Percentiles rank a stretch among this genome's conserved stretches.
phyloP scores from a whole-genome alignment of 2,113 vertebrate genomes.

The Corythornis vintsioides region DNA sequence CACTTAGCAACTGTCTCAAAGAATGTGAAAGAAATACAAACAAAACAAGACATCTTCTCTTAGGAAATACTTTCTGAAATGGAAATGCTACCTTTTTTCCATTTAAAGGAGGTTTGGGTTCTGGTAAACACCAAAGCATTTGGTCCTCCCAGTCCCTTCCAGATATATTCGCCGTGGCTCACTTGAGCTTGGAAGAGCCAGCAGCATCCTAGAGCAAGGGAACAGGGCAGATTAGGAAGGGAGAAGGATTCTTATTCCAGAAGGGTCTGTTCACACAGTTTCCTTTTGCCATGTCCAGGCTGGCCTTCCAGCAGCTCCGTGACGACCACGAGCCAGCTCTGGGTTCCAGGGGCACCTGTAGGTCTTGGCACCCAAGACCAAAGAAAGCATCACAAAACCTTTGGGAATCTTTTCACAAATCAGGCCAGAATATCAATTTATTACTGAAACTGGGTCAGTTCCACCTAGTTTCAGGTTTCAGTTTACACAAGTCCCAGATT shows the following conservation, averaged over 20 bases:
- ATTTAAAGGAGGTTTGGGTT: background rate
- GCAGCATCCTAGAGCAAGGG: rapidly evolving
- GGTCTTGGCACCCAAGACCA: background rate
- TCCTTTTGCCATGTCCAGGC: background rate
- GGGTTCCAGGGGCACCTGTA: background rate
- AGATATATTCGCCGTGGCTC: background rate
- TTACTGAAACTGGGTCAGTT: constrained; percentile 39
- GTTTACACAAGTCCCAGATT: constrained; percentile 49
- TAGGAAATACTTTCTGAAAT: too few species aligned
- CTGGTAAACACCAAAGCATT: background rate
- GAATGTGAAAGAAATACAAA: background rate
- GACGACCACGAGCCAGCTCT: rapidly evolving
- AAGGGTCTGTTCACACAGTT: background rate
- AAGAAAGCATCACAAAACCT: background rate
- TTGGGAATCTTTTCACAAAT: background rate
- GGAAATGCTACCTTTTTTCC: too few species aligned
- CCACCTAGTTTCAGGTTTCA: constrained; percentile 13
- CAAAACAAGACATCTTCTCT: background rate
- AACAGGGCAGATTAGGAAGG: background rate
- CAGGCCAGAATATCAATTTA: constrained; percentile 10
- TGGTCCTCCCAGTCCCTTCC: background rate
- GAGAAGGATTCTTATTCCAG: background rate
- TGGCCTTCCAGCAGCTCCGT: background rate
- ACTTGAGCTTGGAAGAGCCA: rapidly evolving
- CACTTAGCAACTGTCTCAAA: background rate